Evolutionary conservation across 37 sponge, comb jelly and placozoan genomes (phyloP).

Genomic region (Tethya wilhelma): DNA sequence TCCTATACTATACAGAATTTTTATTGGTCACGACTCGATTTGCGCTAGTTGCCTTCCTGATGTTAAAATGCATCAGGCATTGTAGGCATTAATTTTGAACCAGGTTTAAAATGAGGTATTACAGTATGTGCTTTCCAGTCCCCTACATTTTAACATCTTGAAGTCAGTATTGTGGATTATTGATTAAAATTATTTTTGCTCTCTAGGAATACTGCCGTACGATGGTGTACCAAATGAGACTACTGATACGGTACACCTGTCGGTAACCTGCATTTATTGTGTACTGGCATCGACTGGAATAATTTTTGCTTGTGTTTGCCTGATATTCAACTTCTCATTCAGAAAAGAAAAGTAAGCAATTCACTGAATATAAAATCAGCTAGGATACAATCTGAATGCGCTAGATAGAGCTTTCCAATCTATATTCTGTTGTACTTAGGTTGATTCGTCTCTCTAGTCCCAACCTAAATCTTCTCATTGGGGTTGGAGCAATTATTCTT

Average conservation of each 20-base stretch:
- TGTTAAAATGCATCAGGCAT: too few relatives aligned
- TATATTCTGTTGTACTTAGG: slow-evolving; percentile 2
- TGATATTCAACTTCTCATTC: slow-evolving; percentile 50
- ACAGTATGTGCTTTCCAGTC: too few relatives aligned
- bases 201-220: too few relatives aligned
- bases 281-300: slow-evolving; percentile 26
- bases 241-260: slow-evolving; percentile 10
- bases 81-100: too few relatives aligned
- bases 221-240: slow-evolving; percentile 46
- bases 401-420: too few relatives aligned
- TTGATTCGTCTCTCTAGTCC: slow-evolving; percentile 43
- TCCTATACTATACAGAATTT: too few relatives aligned
- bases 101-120: too few relatives aligned
- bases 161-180: too few relatives aligned
- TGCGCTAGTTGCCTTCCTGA: too few relatives aligned
- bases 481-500: slow-evolving; percentile 55
- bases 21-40: too few relatives aligned
- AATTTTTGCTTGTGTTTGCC: slow-evolving; percentile 37
- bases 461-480: slow-evolving; percentile 51
- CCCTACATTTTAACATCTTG: too few relatives aligned
- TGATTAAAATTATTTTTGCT: too few relatives aligned
- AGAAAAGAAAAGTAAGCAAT: slow-evolving; percentile 41
- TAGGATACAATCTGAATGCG: neutral
- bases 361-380: neutral
- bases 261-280: slow-evolving; percentile 15